Evolutionary conservation across 1,140 invertebrate species (phyloP).

Genomic region (Amyelois transitella): DNA sequence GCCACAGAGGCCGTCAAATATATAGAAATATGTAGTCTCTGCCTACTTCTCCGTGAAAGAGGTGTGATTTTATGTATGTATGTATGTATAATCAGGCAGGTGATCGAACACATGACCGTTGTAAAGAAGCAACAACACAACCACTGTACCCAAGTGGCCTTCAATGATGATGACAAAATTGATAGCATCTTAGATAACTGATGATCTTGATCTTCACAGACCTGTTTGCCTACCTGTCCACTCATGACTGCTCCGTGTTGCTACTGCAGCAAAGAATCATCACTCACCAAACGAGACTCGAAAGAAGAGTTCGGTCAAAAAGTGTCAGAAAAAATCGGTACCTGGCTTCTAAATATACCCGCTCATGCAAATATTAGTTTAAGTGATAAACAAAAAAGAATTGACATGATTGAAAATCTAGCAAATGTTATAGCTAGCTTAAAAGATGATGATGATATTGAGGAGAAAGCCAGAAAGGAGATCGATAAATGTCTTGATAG

Average conservation of each 20-base stretch:
- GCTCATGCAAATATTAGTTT: constrained; percentile 13
- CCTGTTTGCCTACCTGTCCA: not conserved
- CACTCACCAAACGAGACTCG: not conserved
- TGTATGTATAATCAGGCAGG: too few species aligned
- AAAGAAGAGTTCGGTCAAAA: not conserved
- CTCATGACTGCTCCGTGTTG: not conserved
- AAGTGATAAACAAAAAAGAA: constrained; percentile 12
- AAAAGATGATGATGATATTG: constrained; percentile 16
- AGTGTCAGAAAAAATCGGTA: not conserved
- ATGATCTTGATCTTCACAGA: not conserved
- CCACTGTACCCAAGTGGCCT: too few species aligned
- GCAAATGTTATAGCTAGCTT: constrained; percentile 13
- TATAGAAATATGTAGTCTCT: too few species aligned
- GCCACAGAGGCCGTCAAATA: too few species aligned
- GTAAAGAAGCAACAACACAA: too few species aligned
- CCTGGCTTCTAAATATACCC: constrained; percentile 29
- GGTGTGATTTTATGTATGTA: too few species aligned
- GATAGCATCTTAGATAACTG: too few species aligned
- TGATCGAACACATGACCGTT: too few species aligned
- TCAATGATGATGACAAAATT: too few species aligned
- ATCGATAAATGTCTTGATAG: constrained; percentile 17
- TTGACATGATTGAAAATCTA: constrained; percentile 12
- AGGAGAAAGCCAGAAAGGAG: constrained; percentile 18
- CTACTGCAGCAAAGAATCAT: not conserved
- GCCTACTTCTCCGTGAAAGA: too few species aligned